Evolutionary conservation across 2,888 invertebrate genomes (phyloP).

Genomic region (Micoletzkya japonica): DNA sequence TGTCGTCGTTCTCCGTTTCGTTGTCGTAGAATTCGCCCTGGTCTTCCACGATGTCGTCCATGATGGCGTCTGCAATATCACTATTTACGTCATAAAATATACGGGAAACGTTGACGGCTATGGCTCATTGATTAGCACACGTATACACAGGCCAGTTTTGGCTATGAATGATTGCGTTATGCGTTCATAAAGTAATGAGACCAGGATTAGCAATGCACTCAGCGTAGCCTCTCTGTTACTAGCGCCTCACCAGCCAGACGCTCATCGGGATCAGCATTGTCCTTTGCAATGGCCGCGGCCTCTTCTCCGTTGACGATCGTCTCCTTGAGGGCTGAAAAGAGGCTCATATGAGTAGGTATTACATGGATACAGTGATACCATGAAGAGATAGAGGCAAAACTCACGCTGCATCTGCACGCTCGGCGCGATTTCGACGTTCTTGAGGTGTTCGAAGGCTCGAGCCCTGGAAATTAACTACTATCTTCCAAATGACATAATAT

Average conservation of each 20-base stretch:
- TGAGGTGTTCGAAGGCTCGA: constrained; percentile 50
- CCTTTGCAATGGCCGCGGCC: constrained; percentile 35
- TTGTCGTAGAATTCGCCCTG: constrained; percentile 47
- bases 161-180: too few relatives aligned
- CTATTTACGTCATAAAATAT: neutral
- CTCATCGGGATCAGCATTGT: constrained; percentile 55
- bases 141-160: too few relatives aligned
- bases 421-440: constrained; percentile 49
- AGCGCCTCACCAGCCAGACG: too few relatives aligned
- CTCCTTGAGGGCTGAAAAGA: constrained; percentile 48
- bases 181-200: too few relatives aligned
- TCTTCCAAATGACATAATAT: neutral
- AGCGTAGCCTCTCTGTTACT: neutral
- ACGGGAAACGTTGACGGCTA: neutral
- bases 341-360: neutral
- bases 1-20: constrained; percentile 46
- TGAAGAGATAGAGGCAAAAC: too few relatives aligned
- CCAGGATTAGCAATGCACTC: too few relatives aligned
- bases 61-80: constrained; percentile 40
- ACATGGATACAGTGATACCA: neutral
- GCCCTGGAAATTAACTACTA: neutral
- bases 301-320: constrained; percentile 50
- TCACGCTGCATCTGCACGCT: constrained; percentile 60
- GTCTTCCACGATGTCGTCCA: constrained; percentile 43
- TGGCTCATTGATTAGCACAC: too few relatives aligned